phyloP scores from a whole-genome alignment of 64 coral and sea anemone genomes.

The Stylophora pistillata region DNA sequence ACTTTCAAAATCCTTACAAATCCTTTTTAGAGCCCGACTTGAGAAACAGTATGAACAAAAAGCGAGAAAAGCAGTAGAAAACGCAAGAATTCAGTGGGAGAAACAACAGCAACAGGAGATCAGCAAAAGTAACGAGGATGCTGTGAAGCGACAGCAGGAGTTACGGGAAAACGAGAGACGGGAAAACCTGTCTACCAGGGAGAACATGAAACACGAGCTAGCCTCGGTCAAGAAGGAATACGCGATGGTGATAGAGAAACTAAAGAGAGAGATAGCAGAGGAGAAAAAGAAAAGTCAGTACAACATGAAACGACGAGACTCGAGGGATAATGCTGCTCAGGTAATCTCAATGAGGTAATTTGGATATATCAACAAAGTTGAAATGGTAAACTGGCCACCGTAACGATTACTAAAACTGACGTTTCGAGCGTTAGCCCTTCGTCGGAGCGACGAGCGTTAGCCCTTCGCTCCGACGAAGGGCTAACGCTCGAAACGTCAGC shows the following conservation, averaged over 20 bases:
- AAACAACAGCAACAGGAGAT: slow-evolving; percentile 67
- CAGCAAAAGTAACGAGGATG: slow-evolving; percentile 38
- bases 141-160: slow-evolving; percentile 65
- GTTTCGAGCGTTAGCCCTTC: too few relatives aligned
- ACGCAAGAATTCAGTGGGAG: slow-evolving; percentile 51
- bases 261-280: slow-evolving; percentile 58
- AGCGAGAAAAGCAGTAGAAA: slow-evolving; percentile 58
- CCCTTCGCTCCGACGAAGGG: too few relatives aligned
- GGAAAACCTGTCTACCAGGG: slow-evolving; percentile 53
- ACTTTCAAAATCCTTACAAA: too few relatives aligned
- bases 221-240: slow-evolving; percentile 64
- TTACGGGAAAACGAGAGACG: slow-evolving; percentile 61
- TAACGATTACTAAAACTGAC: too few relatives aligned
- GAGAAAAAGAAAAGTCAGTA: slow-evolving; percentile 46
- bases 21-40: slow-evolving; percentile 49
- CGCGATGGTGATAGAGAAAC: slow-evolving; percentile 23
- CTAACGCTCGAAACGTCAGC: too few relatives aligned
- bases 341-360: background rate
- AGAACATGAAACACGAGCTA: slow-evolving; percentile 57
- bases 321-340: slow-evolving; percentile 50
- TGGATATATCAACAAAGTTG: too few relatives aligned
- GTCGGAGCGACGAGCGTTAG: too few relatives aligned
- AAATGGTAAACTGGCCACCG: too few relatives aligned
- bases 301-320: slow-evolving; percentile 30
- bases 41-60: slow-evolving; percentile 89